A percentile compares a stretch with the other conserved stretches of the same genome.
phyloP scores from a whole-genome alignment of 2,797 vertebrate genomes.

The Tangara arthus region DNA sequence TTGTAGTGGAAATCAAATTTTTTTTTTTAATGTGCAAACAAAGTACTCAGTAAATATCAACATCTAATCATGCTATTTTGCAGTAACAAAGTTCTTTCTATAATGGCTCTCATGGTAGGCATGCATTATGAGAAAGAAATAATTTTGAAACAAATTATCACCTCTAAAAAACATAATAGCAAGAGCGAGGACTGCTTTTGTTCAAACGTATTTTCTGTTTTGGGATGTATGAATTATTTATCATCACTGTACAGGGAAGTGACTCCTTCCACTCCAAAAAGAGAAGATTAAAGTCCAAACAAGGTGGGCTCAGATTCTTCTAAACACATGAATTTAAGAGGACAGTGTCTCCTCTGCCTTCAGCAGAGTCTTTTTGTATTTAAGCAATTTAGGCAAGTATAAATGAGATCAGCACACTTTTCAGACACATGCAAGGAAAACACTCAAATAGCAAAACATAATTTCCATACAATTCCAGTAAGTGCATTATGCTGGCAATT shows the following conservation, averaged over 20 bases:
- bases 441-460: not conserved
- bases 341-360: not conserved
- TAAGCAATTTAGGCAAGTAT: not conserved
- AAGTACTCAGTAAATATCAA: not conserved
- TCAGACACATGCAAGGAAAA: not conserved
- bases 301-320: not conserved
- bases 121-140: not conserved
- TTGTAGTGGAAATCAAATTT: not conserved
- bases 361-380: not conserved
- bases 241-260: not conserved
- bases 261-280: not conserved
- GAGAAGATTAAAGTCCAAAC: not conserved
- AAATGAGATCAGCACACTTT: not conserved
- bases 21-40: not conserved
- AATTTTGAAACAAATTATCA: not conserved
- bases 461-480: conserved; percentile 17
- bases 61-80: not conserved
- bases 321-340: not conserved
- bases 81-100: not conserved
- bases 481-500: conserved; percentile 4
- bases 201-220: conserved; percentile 4
- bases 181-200: not conserved
- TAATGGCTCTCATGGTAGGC: not conserved
- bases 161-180: not conserved
- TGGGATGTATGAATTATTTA: not conserved